These are phyloP conservation scores for Andricus grossulariae DNA, from an alignment of 1,140 invertebrate species.

Conservation along the genomic window DNA sequence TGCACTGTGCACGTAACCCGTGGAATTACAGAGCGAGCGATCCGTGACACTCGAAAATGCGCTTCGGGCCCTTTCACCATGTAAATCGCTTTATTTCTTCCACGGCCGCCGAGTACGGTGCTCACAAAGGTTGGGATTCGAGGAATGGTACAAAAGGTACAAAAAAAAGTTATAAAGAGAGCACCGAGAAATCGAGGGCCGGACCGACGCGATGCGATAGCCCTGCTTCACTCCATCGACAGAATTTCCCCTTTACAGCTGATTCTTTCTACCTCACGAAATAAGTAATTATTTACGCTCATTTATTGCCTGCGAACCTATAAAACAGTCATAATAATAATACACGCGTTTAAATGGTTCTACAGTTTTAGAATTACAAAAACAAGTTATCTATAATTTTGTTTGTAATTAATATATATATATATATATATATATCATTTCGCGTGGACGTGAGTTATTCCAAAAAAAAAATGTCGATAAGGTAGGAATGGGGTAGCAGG, in stretches of 20 bases:
- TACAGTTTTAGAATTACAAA: no score
- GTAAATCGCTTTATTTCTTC: slow-evolving; percentile 31
- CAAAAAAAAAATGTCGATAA: no score
- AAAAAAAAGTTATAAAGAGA: slow-evolving; percentile 12
- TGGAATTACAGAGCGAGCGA: slow-evolving; percentile 15
- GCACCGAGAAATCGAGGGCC: slow-evolving; percentile 21
- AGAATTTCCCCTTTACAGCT: neutral
- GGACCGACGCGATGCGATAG: neutral
- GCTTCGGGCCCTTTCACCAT: slow-evolving; percentile 25
- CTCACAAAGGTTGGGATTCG: slow-evolving; percentile 30
- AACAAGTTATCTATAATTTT: no score
- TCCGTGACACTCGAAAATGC: slow-evolving; percentile 30
- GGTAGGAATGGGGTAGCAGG: no score
- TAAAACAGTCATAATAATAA: no score
- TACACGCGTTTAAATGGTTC: no score
- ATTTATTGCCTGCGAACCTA: neutral
- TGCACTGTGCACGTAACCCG: slow-evolving; percentile 5
- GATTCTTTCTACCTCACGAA: neutral
- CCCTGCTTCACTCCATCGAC: slow-evolving; percentile 5
- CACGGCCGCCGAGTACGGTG: slow-evolving; percentile 25
- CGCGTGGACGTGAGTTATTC: no score
- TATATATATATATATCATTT: no score
- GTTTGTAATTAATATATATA: no score
- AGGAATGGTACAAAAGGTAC: slow-evolving; percentile 22
- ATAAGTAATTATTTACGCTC: neutral